Evolutionary conservation across 2,888 invertebrate species (phyloP).

Genomic region (Metalampra italica): DNA sequence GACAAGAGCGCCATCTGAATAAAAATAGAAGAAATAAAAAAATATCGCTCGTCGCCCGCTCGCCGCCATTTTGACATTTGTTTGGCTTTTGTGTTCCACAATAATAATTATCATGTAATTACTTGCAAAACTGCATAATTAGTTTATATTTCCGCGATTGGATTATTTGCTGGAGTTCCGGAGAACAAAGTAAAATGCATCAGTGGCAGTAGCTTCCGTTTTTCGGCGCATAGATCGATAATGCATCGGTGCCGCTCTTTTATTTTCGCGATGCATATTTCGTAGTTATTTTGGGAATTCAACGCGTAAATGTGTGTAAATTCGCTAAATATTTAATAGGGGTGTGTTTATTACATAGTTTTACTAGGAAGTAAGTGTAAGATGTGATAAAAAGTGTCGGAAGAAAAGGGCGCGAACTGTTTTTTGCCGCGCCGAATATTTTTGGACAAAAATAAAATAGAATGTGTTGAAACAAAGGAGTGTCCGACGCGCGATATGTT

Average conservation of each 20-base stretch:
- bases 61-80: conserved; percentile 79
- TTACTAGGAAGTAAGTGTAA: conserved; percentile 15
- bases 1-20: conserved; percentile 55
- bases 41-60: conserved; percentile 25
- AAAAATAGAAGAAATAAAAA: conserved; percentile 30
- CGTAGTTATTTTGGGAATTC: conserved; percentile 32
- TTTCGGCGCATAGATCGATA: conserved; percentile 66
- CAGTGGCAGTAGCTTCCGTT: conserved; percentile 35
- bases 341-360: conserved; percentile 18
- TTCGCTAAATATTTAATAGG: conserved; percentile 17
- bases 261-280: conserved; percentile 51
- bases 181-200: conserved; percentile 32
- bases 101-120: conserved; percentile 57
- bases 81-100: conserved; percentile 73
- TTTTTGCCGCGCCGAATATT: conserved; percentile 35
- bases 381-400: conserved; percentile 36
- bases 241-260: conserved; percentile 67
- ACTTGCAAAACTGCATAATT: conserved; percentile 32
- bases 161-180: conserved; percentile 26
- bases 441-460: conserved; percentile 35
- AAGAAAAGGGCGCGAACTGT: conserved; percentile 72
- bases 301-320: conserved; percentile 11
- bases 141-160: conserved; percentile 33
- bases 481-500: conserved; percentile 19
- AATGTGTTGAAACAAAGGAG: conserved; percentile 40